Evolutionary conservation across 2,888 invertebrate genomes (phyloP), one percentile per base, ranked within the genome.

Genomic region (Hyppa rectilinea): DNA sequence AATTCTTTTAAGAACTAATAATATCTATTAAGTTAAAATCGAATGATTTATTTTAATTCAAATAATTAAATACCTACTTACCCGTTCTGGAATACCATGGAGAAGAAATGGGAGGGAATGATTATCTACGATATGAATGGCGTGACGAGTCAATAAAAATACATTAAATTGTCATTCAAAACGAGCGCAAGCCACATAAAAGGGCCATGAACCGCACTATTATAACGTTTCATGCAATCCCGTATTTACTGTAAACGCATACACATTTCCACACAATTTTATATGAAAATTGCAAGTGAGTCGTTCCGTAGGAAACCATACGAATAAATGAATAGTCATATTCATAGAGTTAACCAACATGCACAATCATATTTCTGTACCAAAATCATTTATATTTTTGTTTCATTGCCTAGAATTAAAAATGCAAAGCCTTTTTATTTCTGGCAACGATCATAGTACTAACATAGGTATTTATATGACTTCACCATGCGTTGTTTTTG

Each of bases 181-280:
- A 43, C 36, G 12, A 4, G 14, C 10, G 43, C 31, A 59, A 60
- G 23, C 59, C 50, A 56, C 73, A 61, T 56, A 61, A 75, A 56
- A 56, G 64, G 9, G n/a, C 43, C 36, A 52, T 34, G 20, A 49
- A 49, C 66, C 53, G 10, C 62, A 74, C 53, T 20, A 59, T 66
- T 50, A 63, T 34, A 74, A 34, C 34, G 31, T 59, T 73, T 59
- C 34, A 62, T 53, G 47, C 61, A 53, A 56, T 58, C n/a, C 43
- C 49, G 26, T 58, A 49, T 62, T 49, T 40, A 62, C 20, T 43
- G 23, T 53, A 34, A 34, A 52, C 23, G 14, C 29, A 34, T 12
- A 20, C 31, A 49, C 23, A 38, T 36, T 75, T 71, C 29, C 38
- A 63, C 12, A 26, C 2, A 49, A 31, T 29, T 45, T 38, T n/a